Conservation (phyloP, 2,888 invertebrate genomes). For the Stenchaetothrips biformis region DNA sequence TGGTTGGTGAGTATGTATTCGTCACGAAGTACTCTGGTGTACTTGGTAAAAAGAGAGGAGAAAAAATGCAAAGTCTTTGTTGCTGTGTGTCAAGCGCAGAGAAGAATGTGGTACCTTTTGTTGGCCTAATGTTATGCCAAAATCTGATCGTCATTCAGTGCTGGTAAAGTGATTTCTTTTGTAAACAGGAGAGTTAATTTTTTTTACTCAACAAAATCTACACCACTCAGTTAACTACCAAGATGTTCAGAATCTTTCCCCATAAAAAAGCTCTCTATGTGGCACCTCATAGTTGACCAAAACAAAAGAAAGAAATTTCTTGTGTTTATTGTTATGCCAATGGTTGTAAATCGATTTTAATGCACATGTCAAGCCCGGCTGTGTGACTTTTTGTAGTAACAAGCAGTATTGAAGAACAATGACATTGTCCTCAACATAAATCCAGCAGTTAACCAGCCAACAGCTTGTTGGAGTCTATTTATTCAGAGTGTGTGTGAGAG, state of each 20-base stretch:
- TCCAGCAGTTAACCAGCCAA: not conserved
- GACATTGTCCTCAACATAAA: not conserved
- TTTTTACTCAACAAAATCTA: no score
- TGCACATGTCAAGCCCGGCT: not conserved
- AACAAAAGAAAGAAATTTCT: not conserved
- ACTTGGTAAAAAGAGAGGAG: not conserved
- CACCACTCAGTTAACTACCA: no score
- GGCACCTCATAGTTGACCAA: not conserved
- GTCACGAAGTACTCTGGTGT: not conserved
- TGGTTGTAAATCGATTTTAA: not conserved
- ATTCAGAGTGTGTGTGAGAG: not conserved
- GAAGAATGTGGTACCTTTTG: no score
- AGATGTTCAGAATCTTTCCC: no score
- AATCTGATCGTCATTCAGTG: no score
- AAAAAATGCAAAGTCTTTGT: no score
- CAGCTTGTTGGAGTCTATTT: constrained; percentile 6
- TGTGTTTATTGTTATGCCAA: not conserved
- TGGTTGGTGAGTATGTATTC: not conserved
- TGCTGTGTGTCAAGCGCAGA: no score
- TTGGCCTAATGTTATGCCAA: no score
- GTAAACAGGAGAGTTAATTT: no score
- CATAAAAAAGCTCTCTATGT: not conserved
- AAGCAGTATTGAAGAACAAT: constrained; percentile 21
- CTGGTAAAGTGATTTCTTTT: no score
- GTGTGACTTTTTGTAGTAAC: not conserved